A percentile compares a stretch with the other conserved stretches of the same genome.
Evolutionary conservation across 1,140 invertebrate genomes (phyloP).

Genomic region (Brachionus paranguensis): DNA sequence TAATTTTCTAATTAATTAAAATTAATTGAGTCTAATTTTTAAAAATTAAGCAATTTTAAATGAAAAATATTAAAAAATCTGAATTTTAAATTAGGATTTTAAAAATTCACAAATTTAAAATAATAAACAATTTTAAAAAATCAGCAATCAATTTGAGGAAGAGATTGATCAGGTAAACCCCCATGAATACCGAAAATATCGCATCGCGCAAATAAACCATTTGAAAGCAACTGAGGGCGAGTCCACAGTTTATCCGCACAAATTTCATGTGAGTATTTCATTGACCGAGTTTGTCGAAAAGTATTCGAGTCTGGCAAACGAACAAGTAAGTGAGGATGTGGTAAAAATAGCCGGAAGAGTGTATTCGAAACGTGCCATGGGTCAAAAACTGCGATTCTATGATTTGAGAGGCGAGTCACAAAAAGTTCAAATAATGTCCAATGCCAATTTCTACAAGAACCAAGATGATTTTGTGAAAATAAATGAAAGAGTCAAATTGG

Average conservation of each 20-base stretch:
- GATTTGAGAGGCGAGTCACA: conserved; percentile 87
- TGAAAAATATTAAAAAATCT: no score
- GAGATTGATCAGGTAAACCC: no score
- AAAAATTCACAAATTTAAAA: no score
- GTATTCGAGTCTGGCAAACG: conserved; percentile 61
- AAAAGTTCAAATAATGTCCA: conserved; percentile 86
- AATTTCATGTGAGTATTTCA: conserved; percentile 86
- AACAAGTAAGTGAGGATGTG: conserved; percentile 67
- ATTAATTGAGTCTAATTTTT: no score
- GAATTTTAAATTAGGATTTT: no score
- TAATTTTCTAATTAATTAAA: no score
- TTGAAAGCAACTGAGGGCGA: not conserved
- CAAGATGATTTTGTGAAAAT: conserved; percentile 71
- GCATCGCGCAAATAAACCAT: not conserved
- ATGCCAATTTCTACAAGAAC: conserved; percentile 64
- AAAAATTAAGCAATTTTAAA: no score
- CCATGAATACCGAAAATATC: conserved; percentile 53
- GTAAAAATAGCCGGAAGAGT: conserved; percentile 66
- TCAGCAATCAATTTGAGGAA: no score
- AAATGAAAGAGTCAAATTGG: conserved; percentile 76
- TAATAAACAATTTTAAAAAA: no score
- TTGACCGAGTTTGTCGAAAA: conserved; percentile 82
- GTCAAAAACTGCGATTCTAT: conserved; percentile 91
- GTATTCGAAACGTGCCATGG: conserved; percentile 86
- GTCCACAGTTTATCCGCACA: conserved; percentile 84